A percentile compares a stretch with the other conserved stretches of the same genome.
Evolutionary conservation across 2,113 vertebrate genomes (phyloP).

Genomic region (Danionella cerebrum): DNA sequence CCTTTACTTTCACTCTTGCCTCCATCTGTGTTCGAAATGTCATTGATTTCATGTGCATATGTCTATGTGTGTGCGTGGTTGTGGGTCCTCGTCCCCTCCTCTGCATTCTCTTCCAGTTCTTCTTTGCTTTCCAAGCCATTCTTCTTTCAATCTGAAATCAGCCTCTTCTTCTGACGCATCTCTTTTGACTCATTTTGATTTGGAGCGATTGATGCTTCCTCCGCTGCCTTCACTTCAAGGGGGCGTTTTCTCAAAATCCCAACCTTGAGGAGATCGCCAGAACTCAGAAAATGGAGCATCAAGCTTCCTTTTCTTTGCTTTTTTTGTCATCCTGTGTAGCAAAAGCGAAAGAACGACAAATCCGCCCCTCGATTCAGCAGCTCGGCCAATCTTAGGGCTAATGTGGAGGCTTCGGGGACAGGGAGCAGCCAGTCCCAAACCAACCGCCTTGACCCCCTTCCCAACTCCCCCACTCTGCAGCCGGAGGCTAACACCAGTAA

Average conservation of each 20-base stretch:
- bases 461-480: conserved; percentile 93
- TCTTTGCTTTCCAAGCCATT: conserved; percentile 75
- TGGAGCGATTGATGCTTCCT: conserved; percentile 44
- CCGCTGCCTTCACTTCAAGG: conserved; percentile 38
- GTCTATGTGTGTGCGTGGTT: background rate
- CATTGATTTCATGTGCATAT: conserved; percentile 23
- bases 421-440: conserved; percentile 77
- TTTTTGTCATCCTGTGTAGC: conserved; percentile 84
- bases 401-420: conserved; percentile 83
- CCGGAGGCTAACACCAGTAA: conserved; percentile 97
- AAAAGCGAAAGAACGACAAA: conserved; percentile 99
- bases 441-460: conserved; percentile 90
- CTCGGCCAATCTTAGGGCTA: conserved; percentile 89
- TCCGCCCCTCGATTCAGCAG: conserved; percentile 94
- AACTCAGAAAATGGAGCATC: background rate
- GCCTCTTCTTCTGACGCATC: conserved; percentile 44
- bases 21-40: conserved; percentile 30
- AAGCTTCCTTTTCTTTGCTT: conserved; percentile 36
- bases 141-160: conserved; percentile 48
- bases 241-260: background rate
- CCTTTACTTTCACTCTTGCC: background rate
- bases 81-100: conserved; percentile 25
- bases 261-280: background rate
- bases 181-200: conserved; percentile 44
- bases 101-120: conserved; percentile 47